Evolutionary conservation across 2,797 vertebrate genomes (phyloP).

Genomic region (Macropodus opercularis): DNA sequence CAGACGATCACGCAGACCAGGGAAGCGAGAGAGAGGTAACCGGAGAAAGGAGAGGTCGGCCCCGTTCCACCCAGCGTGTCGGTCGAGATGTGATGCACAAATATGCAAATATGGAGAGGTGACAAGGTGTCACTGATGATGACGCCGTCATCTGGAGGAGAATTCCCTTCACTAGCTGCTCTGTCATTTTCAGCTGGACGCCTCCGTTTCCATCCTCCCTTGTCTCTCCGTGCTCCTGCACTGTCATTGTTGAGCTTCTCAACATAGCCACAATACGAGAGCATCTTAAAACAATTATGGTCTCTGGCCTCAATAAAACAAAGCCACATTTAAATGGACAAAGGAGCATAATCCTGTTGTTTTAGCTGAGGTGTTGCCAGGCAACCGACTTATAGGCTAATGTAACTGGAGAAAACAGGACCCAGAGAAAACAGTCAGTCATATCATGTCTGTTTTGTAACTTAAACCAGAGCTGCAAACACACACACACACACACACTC

Average conservation of each 20-base stretch:
- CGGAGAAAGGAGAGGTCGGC: not conserved
- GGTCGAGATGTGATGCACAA: not conserved
- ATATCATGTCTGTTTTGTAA: slow-evolving; percentile 54
- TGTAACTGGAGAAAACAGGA: slow-evolving; percentile 24
- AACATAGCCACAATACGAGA: slow-evolving; percentile 39
- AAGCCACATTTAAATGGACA: slow-evolving; percentile 28
- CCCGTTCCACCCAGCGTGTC: not conserved
- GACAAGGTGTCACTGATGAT: too few species aligned
- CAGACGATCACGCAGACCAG: slow-evolving; percentile 67
- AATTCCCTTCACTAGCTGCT: too few species aligned
- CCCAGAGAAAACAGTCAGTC: slow-evolving; percentile 22
- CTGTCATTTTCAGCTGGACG: slow-evolving; percentile 23
- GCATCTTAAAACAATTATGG: slow-evolving; percentile 67
- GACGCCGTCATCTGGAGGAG: too few species aligned
- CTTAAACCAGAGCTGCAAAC: slow-evolving; percentile 46
- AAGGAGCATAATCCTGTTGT: slow-evolving; percentile 24
- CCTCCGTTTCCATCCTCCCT: slow-evolving; percentile 19
- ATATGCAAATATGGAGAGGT: slow-evolving; percentile 1
- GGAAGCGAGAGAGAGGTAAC: not conserved
- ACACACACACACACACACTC: slow-evolving; percentile 25
- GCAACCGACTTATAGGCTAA: slow-evolving; percentile 32
- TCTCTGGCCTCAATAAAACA: slow-evolving; percentile 37
- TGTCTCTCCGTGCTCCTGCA: slow-evolving; percentile 37
- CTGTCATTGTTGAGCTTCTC: slow-evolving; percentile 41
- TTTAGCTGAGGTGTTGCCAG: slow-evolving; percentile 20